Conservation (phyloP, 2,888 invertebrate genomes). For the Acleris cristana region DNA sequence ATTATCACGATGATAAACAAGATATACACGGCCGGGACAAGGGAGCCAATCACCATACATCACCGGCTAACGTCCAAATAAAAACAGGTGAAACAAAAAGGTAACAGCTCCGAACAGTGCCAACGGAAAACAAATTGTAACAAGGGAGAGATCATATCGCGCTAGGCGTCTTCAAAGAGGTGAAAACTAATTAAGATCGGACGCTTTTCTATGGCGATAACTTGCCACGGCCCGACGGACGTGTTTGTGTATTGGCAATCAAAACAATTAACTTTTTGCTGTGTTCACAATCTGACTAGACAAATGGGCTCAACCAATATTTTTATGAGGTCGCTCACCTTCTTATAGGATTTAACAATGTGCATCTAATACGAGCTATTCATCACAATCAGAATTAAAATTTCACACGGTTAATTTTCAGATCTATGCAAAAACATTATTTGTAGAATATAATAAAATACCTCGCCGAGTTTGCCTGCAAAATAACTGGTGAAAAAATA, state of each 20-base stretch:
- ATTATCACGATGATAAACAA: constrained; percentile 81
- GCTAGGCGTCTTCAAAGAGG: constrained; percentile 80
- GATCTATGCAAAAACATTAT: neutral
- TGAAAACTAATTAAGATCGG: constrained; percentile 84
- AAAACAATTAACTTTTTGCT: constrained; percentile 83
- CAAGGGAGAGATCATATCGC: constrained; percentile 79
- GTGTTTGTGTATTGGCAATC: constrained; percentile 80
- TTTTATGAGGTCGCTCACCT: constrained; percentile 49
- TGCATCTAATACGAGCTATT: constrained; percentile 41
- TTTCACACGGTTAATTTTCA: constrained; percentile 3
- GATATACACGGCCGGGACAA: constrained; percentile 75
- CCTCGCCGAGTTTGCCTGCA: constrained; percentile 22
- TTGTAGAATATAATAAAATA: constrained; percentile 10
- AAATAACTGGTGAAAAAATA: constrained; percentile 34
- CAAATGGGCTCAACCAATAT: constrained; percentile 46
- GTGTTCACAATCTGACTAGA: constrained; percentile 66
- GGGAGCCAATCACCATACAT: constrained; percentile 83
- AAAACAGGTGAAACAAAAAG: constrained; percentile 77
- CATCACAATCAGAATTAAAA: constrained; percentile 32
- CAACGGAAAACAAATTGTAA: constrained; percentile 82
- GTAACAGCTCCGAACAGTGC: constrained; percentile 71
- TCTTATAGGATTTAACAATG: constrained; percentile 48
- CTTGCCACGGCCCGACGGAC: constrained; percentile 72
- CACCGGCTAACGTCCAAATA: constrained; percentile 75
- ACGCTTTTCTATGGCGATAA: constrained; percentile 81